Conservation (phyloP, 37 sponge, comb jelly and placozoan genomes). For the Beroe ovata region DNA sequence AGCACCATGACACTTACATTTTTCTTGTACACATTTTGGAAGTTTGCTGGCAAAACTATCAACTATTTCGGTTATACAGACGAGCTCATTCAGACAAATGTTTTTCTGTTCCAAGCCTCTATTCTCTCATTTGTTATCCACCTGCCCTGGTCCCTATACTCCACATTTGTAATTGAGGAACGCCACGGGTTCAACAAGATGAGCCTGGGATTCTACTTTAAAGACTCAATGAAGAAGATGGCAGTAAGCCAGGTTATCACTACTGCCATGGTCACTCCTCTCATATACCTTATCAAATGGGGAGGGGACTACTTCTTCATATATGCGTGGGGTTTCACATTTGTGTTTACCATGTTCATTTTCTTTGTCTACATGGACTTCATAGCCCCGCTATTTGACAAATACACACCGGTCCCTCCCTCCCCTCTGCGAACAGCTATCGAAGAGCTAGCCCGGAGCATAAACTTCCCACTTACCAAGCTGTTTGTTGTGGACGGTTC, state of each 20-base stretch:
- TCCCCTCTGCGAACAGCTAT: slow-evolving; percentile 80
- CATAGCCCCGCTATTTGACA: slow-evolving; percentile 98
- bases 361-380: slow-evolving; percentile 83
- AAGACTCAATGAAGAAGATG: slow-evolving; percentile 82
- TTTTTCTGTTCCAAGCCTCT: slow-evolving; percentile 71
- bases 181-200: slow-evolving; percentile 97
- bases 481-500: slow-evolving; percentile 90
- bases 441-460: slow-evolving; percentile 72
- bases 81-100: slow-evolving; percentile 76
- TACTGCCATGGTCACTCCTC: slow-evolving; percentile 68
- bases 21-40: slow-evolving; percentile 71
- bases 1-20: slow-evolving; percentile 14
- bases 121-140: slow-evolving; percentile 69
- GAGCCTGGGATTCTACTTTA: slow-evolving; percentile 84
- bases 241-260: slow-evolving; percentile 70
- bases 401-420: slow-evolving; percentile 86
- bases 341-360: slow-evolving; percentile 72
- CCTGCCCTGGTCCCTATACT: slow-evolving; percentile 84
- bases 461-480: slow-evolving; percentile 89
- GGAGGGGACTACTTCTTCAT: slow-evolving; percentile 93
- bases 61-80: slow-evolving; percentile 68
- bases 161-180: slow-evolving; percentile 87
- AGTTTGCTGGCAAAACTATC: slow-evolving; percentile 69
- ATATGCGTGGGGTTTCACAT: slow-evolving; percentile 86
- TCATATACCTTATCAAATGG: slow-evolving; percentile 78